Percentiles rank a stretch among this genome's conserved stretches.
Conservation (phyloP, 2,113 vertebrate genomes). For the Aythya baeri region DNA sequence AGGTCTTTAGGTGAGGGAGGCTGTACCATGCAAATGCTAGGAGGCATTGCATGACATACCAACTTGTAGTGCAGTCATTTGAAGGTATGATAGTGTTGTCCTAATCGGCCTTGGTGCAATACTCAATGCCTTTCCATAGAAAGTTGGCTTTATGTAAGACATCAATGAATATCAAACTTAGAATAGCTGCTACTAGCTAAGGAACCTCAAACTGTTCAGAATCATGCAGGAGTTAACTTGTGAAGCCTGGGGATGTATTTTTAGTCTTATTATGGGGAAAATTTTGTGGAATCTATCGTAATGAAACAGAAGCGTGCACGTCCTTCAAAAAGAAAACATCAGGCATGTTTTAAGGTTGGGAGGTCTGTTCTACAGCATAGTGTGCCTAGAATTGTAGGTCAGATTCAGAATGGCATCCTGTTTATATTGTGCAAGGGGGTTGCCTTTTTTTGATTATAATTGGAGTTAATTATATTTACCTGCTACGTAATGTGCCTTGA, state of each 20-base stretch:
- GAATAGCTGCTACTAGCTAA: not conserved
- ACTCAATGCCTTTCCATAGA: not conserved
- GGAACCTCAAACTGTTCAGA: not conserved
- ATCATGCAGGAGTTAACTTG: not conserved
- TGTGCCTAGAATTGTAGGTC: not conserved
- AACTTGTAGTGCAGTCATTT: not conserved
- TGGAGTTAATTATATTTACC: not conserved
- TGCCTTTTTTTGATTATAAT: not conserved
- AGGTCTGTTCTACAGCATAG: not conserved
- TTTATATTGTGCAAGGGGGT: not conserved
- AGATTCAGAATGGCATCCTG: not conserved
- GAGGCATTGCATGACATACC: not conserved
- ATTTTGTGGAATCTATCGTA: constrained; percentile 1
- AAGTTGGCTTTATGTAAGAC: not conserved
- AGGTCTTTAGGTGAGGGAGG: not conserved
- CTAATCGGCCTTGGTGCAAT: not conserved
- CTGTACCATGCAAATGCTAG: not conserved
- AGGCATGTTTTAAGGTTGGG: not conserved
- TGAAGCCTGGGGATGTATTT: not conserved
- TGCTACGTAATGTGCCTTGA: not conserved
- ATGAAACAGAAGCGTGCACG: not conserved
- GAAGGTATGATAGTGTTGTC: not conserved
- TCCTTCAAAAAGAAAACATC: not conserved
- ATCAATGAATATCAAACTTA: not conserved
- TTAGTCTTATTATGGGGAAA: not conserved